Evolutionary conservation across 1,140 invertebrate species (phyloP), one percentile per base, ranked within the genome.

Genomic region (Maconellicoccus hirsutus): DNA sequence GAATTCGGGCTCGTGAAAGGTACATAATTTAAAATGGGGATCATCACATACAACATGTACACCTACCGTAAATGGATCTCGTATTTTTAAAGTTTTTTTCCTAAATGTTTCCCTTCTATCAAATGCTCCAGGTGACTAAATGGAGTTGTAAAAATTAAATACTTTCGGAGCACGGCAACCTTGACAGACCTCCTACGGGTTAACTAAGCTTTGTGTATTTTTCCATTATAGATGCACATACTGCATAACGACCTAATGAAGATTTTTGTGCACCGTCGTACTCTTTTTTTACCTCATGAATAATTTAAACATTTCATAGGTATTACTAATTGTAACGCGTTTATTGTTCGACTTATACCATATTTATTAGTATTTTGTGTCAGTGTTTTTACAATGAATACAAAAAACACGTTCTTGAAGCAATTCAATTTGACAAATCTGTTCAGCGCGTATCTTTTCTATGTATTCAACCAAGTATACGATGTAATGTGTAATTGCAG

Each of bases 91-190:
- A 52, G 16, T 4, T 52, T 52, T 52, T 52, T 52, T 52, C n/a
- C 2, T 52, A 52, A 52, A 52, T 52, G 42, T 52, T 52, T 52
- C 42, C 42, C 42, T 52, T 52, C n/a, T 52, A 52, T 52, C 42
- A 16, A 52, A 52, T 52, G 42, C 42, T 52, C 42, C 42, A 52
- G 42, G 42, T 52, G 42, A 52, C 42, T 52, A 52, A 52, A 52
- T 52, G 42, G 42, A 52, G 42, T 52, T 52, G 42, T 52, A 52
- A 52, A 52, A 52, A 52, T 52, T 52, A 52, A 52, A 52, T 52
- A 52, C 42, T 52, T 33, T 33, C 16, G 12, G 42, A 52, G 42
- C 6, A 14, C 42, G 10, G 42, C n/a, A 52, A 52, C 42, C 42
- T 52, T 52, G 42, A 52, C 42, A 52, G 42, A 52, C 42, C 42